Percentiles rank a stretch among this genome's conserved stretches.
These are phyloP conservation scores for Diglossa brunneiventris DNA, from an alignment of 2,113 vertebrate species.

Conservation along the genomic window DNA sequence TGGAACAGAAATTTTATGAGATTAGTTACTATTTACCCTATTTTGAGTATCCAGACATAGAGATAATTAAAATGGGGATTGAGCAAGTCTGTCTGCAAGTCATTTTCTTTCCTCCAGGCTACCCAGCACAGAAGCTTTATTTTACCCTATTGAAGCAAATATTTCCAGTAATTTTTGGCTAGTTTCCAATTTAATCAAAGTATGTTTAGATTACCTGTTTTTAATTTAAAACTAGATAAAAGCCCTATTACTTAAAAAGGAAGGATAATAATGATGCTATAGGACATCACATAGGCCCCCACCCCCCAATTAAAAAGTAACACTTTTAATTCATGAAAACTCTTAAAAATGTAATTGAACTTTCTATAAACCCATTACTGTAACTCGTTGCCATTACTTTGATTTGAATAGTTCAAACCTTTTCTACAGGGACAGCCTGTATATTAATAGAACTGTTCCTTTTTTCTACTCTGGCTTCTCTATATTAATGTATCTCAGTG, in stretches of 20 bases:
- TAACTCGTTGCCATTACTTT: constrained; percentile 13
- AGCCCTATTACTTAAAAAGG: background rate
- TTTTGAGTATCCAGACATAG: background rate
- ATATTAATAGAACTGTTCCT: background rate
- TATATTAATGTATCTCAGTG: background rate
- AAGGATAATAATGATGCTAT: background rate
- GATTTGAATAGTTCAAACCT: constrained; percentile 8
- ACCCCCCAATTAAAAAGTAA: background rate
- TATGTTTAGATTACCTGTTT: background rate
- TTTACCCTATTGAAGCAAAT: background rate
- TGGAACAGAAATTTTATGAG: background rate
- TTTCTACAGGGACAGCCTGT: background rate
- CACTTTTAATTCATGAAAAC: background rate
- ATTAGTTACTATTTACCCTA: background rate
- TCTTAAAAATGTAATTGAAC: constrained; percentile 17
- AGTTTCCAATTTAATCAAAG: background rate
- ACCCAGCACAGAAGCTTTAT: background rate
- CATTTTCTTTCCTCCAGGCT: background rate
- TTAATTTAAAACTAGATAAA: background rate
- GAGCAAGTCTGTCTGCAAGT: background rate
- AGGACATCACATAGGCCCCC: background rate
- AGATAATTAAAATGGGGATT: background rate
- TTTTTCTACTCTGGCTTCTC: background rate
- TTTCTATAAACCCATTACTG: constrained; percentile 25
- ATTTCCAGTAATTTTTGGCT: background rate